phyloP scores from a whole-genome alignment of 1,140 invertebrate genomes.

The Medauroidea extradentata region DNA sequence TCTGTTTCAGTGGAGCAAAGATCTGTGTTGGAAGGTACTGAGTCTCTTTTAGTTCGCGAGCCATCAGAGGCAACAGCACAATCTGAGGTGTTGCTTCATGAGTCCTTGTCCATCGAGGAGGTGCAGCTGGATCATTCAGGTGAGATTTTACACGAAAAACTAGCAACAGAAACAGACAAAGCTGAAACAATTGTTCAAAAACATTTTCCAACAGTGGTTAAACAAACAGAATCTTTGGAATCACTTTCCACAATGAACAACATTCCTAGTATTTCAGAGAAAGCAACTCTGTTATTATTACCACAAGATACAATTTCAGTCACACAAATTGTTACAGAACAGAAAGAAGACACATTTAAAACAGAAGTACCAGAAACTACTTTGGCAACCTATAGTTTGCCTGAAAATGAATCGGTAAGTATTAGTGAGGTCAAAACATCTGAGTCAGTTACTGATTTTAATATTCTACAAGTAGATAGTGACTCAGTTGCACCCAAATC shows the following conservation, averaged over 20 bases:
- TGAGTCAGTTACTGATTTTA: slow-evolving; percentile 10
- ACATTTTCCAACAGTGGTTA: slow-evolving; percentile 11
- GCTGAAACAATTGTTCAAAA: slow-evolving; percentile 6
- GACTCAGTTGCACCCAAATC: background rate
- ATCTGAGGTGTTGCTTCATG: slow-evolving; percentile 15
- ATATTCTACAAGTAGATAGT: background rate
- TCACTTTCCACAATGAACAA: background rate
- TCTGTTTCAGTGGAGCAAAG: slow-evolving; percentile 21
- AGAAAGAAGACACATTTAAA: slow-evolving; percentile 11
- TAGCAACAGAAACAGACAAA: slow-evolving; percentile 5
- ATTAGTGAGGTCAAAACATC: slow-evolving; percentile 2
- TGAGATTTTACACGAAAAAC: background rate
- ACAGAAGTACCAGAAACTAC: background rate
- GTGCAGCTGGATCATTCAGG: slow-evolving; percentile 6
- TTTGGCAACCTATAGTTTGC: background rate
- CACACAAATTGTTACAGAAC: slow-evolving; percentile 10
- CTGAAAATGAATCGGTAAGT: slow-evolving; percentile 13
- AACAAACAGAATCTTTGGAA: slow-evolving; percentile 4
- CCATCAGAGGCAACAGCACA: slow-evolving; percentile 23
- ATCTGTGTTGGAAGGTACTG: slow-evolving; percentile 16
- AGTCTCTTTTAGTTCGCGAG: slow-evolving; percentile 14
- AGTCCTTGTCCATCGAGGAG: slow-evolving; percentile 7
- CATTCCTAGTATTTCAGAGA: background rate
- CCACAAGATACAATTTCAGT: slow-evolving; percentile 16
- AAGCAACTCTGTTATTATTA: background rate